These are phyloP conservation scores for Diarsia mendica DNA, from an alignment of 2,888 invertebrate species.

Conservation along the genomic window DNA sequence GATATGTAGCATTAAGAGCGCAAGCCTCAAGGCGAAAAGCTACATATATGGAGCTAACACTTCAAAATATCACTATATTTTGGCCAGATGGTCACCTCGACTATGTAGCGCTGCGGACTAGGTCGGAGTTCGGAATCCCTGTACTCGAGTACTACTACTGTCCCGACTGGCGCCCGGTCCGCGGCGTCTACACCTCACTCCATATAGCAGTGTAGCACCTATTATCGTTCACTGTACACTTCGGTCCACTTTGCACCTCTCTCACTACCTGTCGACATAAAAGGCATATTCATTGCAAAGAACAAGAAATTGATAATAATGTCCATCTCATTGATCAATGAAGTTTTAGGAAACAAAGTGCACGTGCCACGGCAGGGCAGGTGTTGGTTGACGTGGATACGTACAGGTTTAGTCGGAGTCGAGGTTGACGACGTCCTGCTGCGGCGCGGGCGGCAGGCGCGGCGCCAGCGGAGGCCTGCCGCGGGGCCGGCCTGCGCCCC, in stretches of 20 bases:
- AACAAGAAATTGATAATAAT: background rate
- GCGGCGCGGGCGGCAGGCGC: conserved; percentile 63
- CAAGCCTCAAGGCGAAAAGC: conserved; percentile 81
- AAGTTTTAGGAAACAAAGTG: background rate
- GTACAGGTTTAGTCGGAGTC: conserved; percentile 79
- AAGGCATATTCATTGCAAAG: background rate
- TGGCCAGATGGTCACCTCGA: conserved; percentile 66
- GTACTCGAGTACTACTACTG: conserved; percentile 39
- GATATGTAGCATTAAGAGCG: conserved; percentile 85
- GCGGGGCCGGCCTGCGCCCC: conserved; percentile 69
- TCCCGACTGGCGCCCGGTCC: conserved; percentile 21
- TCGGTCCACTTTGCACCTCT: conserved; percentile 75
- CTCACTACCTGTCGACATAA: conserved; percentile 37
- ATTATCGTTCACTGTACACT: conserved; percentile 86
- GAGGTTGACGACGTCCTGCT: conserved; percentile 80
- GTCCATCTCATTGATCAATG: background rate
- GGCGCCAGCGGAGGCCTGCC: conserved; percentile 76
- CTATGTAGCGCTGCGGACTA: conserved; percentile 28
- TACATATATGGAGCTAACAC: conserved; percentile 70
- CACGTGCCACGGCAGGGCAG: background rate
- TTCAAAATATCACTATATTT: conserved; percentile 64
- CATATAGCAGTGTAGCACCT: conserved; percentile 83
- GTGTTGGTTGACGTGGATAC: background rate
- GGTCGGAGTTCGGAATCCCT: conserved; percentile 22
- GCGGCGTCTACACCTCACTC: conserved; percentile 68